Evolutionary conservation across 2,113 vertebrate genomes (phyloP).

Genomic region (Apeltes quadracus): DNA sequence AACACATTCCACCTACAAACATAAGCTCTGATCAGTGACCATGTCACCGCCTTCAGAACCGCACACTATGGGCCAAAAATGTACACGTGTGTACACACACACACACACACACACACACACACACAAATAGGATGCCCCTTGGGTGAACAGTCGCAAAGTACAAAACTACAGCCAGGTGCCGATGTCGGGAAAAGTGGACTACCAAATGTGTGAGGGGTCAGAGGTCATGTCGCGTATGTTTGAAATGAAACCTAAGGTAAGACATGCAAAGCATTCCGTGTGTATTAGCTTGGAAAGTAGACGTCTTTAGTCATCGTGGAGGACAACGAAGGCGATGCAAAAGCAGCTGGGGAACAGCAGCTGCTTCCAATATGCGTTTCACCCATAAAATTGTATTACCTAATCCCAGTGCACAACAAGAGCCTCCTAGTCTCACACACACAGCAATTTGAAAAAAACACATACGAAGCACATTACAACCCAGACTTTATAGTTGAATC

Average conservation of each 20-base stretch:
- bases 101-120: not conserved
- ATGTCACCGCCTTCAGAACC: conserved; percentile 29
- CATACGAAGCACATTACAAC: conserved; percentile 66
- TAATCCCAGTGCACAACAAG: conserved; percentile 60
- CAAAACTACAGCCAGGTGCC: conserved; percentile 70
- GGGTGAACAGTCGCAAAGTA: conserved; percentile 41
- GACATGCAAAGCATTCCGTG: no score
- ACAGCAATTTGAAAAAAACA: conserved; percentile 51
- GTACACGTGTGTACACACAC: not conserved
- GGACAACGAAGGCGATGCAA: conserved; percentile 41
- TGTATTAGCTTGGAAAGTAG: conserved; percentile 28
- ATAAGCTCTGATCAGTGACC: conserved; percentile 45
- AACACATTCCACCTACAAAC: not conserved
- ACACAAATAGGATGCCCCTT: conserved; percentile 3
- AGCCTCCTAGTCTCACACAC: conserved; percentile 50
- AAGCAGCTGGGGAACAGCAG: conserved; percentile 61
- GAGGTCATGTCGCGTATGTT: conserved; percentile 32
- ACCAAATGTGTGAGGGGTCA: conserved; percentile 53
- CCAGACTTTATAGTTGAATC: conserved; percentile 49
- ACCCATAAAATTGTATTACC: conserved; percentile 69
- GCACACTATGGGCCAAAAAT: conserved; percentile 18
- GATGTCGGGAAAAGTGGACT: conserved; percentile 56
- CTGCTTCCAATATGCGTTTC: conserved; percentile 73
- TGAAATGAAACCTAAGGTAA: no score
- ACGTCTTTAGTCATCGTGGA: conserved; percentile 1